A percentile compares a stretch with the other conserved stretches of the same genome.
phyloP scores from a whole-genome alignment of 2,797 vertebrate genomes.

The Sphenodon punctatus region DNA sequence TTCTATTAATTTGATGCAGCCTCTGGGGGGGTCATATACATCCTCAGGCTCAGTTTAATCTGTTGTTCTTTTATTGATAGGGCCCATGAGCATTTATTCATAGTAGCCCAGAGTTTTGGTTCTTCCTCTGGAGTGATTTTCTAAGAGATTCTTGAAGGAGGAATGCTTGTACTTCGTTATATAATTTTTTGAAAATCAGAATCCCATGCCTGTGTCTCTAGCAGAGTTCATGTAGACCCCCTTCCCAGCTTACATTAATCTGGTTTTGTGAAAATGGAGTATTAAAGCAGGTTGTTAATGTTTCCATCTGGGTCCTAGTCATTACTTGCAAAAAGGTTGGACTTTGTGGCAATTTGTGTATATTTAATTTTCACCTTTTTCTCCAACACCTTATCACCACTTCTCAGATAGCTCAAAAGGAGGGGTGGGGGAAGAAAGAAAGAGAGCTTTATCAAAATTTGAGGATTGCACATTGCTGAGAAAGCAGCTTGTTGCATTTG shows the following conservation, averaged over 20 bases:
- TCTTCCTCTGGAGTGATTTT: no score
- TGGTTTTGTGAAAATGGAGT: conserved; percentile 56
- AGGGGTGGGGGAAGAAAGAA: no score
- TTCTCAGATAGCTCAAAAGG: conserved; percentile 45
- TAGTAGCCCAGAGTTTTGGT: no score
- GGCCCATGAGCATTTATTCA: no score
- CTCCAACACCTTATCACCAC: conserved; percentile 55
- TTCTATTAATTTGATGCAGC: no score
- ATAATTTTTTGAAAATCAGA: conserved; percentile 8
- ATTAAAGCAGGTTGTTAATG: conserved; percentile 59
- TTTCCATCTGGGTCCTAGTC: conserved; percentile 51
- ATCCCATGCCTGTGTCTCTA: conserved; percentile 15
- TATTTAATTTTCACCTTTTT: conserved; percentile 44
- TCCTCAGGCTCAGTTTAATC: no score
- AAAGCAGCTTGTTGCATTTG: conserved; percentile 64
- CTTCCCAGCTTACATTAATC: conserved; percentile 55
- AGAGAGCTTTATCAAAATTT: conserved; percentile 59
- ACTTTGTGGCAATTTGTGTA: conserved; percentile 49
- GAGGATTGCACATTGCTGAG: conserved; percentile 22
- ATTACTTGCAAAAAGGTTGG: conserved; percentile 43
- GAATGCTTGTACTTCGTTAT: conserved; percentile 41
- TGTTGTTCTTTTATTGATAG: no score
- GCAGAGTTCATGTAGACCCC: conserved; percentile 24
- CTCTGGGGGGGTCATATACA: no score
- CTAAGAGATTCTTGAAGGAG: no score